Evolutionary conservation across 2,888 invertebrate genomes (phyloP), one percentile per base, ranked within the genome.

Genomic region (Bombylius discolor): DNA sequence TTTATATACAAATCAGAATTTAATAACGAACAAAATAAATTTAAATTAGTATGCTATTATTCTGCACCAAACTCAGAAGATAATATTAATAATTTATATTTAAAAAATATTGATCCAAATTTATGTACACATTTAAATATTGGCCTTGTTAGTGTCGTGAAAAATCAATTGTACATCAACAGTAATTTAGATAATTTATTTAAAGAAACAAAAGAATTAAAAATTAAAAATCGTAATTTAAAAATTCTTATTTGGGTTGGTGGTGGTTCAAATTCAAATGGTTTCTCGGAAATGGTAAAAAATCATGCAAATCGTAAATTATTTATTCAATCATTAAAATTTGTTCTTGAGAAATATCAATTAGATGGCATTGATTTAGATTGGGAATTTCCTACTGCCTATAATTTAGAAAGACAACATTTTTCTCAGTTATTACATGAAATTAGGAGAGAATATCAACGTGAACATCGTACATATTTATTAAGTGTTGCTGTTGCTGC

Each of bases 101-200:
- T 85, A 7, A 67, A 72, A 44, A 73, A 78, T 63, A 78, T 91
- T 39, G 82, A 87, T 67, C 81, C 88, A 33, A 71, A 79, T 64
- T 75, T 92, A 56, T 93, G 92, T 69, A 89, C 90, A 2, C 92
- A 92, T 72, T 81, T 92, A 58, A 88, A 88, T 69, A 74, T 89
- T 56, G 91, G 85, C 48, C 86, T 88, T 75, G 85, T 84, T 32
- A 69, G 70, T 57, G 76, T 92, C 47, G 67, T 69, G 5, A 81
- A 88, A 64, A 80, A 80, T 61, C 74, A 78, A 9, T 72, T 91
- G 39, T 63, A 72, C 53, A 72, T 88, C 34, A 76, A 77, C 12
- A 67, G 76, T 5, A 61, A 68, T 1, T 73, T 80, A 54, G 65
- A 66, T 11, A 57, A 64, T 1, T 61, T 66, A n/a, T 62, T 73